A percentile compares a stretch with the other conserved stretches of the same genome.
These are phyloP conservation scores for Tillus elongatus DNA, from an alignment of 2,888 invertebrate genomes.

Conservation along the genomic window DNA sequence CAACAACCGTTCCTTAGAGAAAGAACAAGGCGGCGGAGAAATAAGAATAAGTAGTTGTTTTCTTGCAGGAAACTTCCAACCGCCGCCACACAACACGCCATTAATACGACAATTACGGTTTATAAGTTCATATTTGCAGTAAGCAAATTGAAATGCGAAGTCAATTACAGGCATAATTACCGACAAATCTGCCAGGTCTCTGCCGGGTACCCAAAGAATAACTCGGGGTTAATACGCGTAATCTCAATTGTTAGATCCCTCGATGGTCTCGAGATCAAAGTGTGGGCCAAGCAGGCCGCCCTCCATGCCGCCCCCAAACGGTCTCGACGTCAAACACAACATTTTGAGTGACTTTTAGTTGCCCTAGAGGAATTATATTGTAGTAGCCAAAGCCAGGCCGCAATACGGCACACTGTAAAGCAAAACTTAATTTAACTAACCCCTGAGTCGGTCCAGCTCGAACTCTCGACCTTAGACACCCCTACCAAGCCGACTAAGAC, in stretches of 20 bases:
- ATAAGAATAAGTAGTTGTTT: too few relatives aligned
- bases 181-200: conserved; percentile 6
- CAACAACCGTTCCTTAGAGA: too few relatives aligned
- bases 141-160: conserved; percentile 18
- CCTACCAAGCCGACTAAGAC: conserved; percentile 13
- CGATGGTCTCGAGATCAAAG: conserved; percentile 6
- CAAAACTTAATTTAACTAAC: conserved; percentile 40
- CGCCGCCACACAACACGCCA: too few relatives aligned
- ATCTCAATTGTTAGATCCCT: conserved; percentile 1
- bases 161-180: conserved; percentile 10
- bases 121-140: conserved; percentile 8
- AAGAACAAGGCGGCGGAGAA: too few relatives aligned
- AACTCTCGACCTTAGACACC: conserved; percentile 18
- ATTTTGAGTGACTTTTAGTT: conserved; percentile 31
- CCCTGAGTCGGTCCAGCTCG: conserved; percentile 24
- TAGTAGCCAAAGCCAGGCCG: conserved; percentile 20
- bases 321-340: conserved; percentile 22
- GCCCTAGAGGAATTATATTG: conserved; percentile 32
- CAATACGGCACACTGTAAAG: conserved; percentile 32
- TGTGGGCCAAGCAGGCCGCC: background rate
- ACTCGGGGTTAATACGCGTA: conserved; percentile 7
- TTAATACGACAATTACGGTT: too few relatives aligned
- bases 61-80: too few relatives aligned
- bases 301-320: too few relatives aligned
- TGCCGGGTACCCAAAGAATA: too few relatives aligned